Evolutionary conservation across 2,113 vertebrate genomes (phyloP).

Genomic region (Elephantulus edwardii): DNA sequence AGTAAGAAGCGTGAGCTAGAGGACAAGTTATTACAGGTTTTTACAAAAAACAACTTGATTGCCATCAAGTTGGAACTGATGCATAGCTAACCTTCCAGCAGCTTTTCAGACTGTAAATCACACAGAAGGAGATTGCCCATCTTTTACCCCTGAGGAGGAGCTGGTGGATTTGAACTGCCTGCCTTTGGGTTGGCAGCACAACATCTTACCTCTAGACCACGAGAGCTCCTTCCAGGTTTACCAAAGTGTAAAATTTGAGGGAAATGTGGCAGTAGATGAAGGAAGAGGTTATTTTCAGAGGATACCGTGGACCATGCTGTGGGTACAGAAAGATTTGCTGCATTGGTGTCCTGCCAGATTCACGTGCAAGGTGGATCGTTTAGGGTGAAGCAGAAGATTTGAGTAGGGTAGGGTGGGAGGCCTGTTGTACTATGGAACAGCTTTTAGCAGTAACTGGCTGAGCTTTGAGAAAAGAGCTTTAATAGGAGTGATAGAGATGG

Average conservation of each 20-base stretch:
- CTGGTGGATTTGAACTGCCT: no score
- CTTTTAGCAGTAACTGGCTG: background rate
- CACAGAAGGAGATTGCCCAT: no score
- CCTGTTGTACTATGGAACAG: background rate
- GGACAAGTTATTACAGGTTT: rapidly evolving
- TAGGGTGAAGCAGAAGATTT: background rate
- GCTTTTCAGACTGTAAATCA: no score
- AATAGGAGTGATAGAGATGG: background rate
- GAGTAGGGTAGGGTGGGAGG: no score
- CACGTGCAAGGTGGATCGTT: background rate
- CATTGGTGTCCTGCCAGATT: background rate
- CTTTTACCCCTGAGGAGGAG: no score
- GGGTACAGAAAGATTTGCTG: background rate
- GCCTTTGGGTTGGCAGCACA: no score
- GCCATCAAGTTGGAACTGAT: no score
- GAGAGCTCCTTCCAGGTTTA: no score
- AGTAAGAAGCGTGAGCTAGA: background rate
- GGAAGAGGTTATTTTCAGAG: background rate
- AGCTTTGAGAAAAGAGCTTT: background rate
- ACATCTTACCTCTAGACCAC: no score
- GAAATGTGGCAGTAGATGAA: background rate
- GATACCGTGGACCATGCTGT: background rate
- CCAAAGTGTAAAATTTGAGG: background rate
- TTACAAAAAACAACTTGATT: no score
- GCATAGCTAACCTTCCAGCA: no score